Conservation (phyloP, 2,113 vertebrate species). For the Hemibagrus wyckioides region DNA sequence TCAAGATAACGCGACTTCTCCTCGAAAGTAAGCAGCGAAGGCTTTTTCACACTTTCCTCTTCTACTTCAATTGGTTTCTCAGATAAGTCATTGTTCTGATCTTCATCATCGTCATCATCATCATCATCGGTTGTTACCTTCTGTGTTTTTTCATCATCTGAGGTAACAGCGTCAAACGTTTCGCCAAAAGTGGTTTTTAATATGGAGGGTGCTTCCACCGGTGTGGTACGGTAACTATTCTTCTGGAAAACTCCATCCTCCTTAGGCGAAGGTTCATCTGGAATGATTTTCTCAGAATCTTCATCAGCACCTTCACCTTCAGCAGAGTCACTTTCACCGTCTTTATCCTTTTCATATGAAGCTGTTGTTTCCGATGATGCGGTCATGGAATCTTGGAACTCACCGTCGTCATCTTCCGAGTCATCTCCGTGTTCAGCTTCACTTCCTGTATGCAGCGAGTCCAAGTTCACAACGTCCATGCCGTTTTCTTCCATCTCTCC, state of each 20-base stretch:
- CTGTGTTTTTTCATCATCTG: conserved; percentile 82
- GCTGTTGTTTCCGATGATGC: background rate
- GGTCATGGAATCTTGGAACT: background rate
- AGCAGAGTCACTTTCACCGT: conserved; percentile 59
- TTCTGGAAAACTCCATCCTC: conserved; percentile 59
- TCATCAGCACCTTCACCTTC: conserved; percentile 54
- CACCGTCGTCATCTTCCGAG: background rate
- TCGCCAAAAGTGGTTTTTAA: conserved; percentile 83
- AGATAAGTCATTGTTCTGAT: conserved; percentile 57
- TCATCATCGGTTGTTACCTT: conserved; percentile 72
- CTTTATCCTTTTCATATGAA: conserved; percentile 16
- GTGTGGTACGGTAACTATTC: conserved; percentile 67
- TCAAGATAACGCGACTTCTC: conserved; percentile 35
- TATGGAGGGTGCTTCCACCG: conserved; percentile 70
- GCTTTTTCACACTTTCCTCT: conserved; percentile 63
- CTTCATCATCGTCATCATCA: conserved; percentile 59
- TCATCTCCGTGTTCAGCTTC: background rate
- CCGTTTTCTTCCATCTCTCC: background rate
- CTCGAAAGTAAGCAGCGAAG: conserved; percentile 72
- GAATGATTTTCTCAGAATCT: conserved; percentile 70
- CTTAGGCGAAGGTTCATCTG: conserved; percentile 58
- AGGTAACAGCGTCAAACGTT: conserved; percentile 82
- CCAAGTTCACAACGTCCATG: background rate
- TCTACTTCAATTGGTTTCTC: conserved; percentile 49
- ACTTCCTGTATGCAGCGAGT: background rate